phyloP scores from a whole-genome alignment of 1,140 invertebrate species.

The Brachionus plicatilis region DNA sequence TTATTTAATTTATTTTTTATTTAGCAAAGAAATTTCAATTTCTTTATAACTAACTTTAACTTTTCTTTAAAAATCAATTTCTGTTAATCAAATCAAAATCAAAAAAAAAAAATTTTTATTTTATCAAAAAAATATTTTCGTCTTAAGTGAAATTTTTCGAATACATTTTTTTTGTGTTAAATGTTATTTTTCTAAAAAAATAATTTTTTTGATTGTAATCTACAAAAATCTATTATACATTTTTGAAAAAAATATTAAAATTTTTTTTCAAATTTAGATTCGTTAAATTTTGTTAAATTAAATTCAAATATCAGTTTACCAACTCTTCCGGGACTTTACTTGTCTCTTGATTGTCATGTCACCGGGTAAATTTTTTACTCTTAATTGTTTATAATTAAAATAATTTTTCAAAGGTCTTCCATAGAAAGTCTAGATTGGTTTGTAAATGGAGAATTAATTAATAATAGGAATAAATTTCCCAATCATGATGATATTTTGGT shows the following conservation, averaged over 20 bases:
- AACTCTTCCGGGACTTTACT: not conserved
- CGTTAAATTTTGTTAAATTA: not conserved
- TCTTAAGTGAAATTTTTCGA: too few relatives aligned
- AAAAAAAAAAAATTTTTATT: too few relatives aligned
- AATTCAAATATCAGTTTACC: constrained; percentile 5
- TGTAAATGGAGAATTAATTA: not conserved
- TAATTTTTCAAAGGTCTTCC: not conserved
- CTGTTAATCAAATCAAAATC: too few relatives aligned
- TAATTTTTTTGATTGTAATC: not conserved
- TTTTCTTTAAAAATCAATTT: too few relatives aligned
- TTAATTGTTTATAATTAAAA: not conserved
- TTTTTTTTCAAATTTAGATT: not conserved
- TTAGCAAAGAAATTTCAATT: too few relatives aligned
- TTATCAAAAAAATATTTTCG: too few relatives aligned
- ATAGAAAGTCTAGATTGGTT: not conserved
- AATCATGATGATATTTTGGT: not conserved
- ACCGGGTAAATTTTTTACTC: not conserved
- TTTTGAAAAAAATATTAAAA: not conserved
- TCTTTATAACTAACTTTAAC: too few relatives aligned
- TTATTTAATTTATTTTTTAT: too few relatives aligned
- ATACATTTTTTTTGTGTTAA: too few relatives aligned
- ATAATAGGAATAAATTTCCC: not conserved
- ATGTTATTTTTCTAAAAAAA: too few relatives aligned
- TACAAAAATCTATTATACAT: not conserved
- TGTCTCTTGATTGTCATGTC: not conserved